Base-by-base conservation (phyloP, 1,140 invertebrate species). In the Hyphantria cunea region DNA sequence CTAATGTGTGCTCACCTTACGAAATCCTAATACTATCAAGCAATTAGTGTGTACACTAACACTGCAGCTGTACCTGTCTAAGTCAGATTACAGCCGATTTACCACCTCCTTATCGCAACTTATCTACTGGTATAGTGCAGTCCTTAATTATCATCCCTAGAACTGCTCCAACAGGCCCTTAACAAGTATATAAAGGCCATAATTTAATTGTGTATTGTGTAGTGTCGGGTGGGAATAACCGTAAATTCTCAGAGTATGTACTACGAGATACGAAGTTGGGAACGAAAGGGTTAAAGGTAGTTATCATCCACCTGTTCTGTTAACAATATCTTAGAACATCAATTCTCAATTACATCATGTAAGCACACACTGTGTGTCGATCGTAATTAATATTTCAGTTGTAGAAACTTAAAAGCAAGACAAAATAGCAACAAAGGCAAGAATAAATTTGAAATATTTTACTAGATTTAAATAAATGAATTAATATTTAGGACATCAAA, bases 201-300 rank as follows among this genome's bases (percentile, higher is more conserved):
- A 44, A 44, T 44, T 12, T 44, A 44, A 44, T 44, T 44, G n/a
- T 44, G 6, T n/a, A 44, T 44, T 44, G 41, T 44, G 41, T 44
- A 7, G 41, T 44, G 2, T 13, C 41, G 12, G 34, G n/a, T 12
- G 41, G 12, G 11, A 13, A 44, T 44, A 44, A 44, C 41, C 41
- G 12, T 44, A 44, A 44, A 6, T 3, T 44, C 6, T n/a, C 12
- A 44, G 12, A n/a, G 41, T 25, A 25, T 1, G 41, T 44, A 9
- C n/a, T 13, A 7, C 3, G n/a, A 44, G 41, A 44, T 44, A 44
- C 12, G 12, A 13, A 44, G 41, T 9, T 13, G 7, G 6, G 34
- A 37, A 11, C 8, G 8, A 37, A 11, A 11, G 34, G 11, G 8
- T 8, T 8, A 37, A 11, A 37, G 34, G 34, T 8, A 8, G 0